These are phyloP conservation scores for Liodrosophila aerea DNA, from an alignment of 2,888 invertebrate genomes.

Conservation along the genomic window DNA sequence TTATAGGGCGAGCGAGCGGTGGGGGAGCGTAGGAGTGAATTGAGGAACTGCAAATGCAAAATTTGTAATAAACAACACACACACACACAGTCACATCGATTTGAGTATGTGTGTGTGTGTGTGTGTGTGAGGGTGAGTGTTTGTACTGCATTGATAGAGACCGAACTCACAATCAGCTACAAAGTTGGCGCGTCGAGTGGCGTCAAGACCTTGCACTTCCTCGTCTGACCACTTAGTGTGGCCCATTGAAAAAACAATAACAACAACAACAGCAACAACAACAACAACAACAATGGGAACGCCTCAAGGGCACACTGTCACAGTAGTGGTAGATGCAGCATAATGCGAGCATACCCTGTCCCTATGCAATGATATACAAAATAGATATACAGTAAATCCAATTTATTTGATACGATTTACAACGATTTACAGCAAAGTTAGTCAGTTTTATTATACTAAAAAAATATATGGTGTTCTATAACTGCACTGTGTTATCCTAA, in stretches of 20 bases:
- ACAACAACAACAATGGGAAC: not conserved
- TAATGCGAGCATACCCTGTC: too few species aligned
- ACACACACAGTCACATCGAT: conserved; percentile 1
- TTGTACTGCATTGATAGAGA: conserved; percentile 25
- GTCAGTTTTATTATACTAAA: too few species aligned
- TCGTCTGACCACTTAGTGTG: conserved; percentile 39
- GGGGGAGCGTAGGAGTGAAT: conserved; percentile 6
- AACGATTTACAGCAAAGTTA: too few species aligned
- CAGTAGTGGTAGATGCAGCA: too few species aligned
- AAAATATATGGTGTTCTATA: too few species aligned
- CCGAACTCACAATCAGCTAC: conserved; percentile 50
- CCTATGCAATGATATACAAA: too few species aligned
- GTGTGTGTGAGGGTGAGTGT: not conserved
- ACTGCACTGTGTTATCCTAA: too few species aligned
- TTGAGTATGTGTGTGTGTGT: not conserved
- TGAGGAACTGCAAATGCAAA: conserved; percentile 58
- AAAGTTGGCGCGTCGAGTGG: conserved; percentile 49
- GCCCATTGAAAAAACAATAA: conserved; percentile 27
- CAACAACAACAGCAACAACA: conserved; percentile 41
- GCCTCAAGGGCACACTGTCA: too few species aligned
- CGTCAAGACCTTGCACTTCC: conserved; percentile 52
- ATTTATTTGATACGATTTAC: too few species aligned
- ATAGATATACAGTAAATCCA: too few species aligned
- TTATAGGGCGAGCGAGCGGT: conserved; percentile 1
- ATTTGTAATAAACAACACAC: conserved; percentile 60